Evolutionary conservation across 2,113 vertebrate species (phyloP), one percentile per base, ranked within the genome.

Genomic region (Propithecus coquereli): DNA sequence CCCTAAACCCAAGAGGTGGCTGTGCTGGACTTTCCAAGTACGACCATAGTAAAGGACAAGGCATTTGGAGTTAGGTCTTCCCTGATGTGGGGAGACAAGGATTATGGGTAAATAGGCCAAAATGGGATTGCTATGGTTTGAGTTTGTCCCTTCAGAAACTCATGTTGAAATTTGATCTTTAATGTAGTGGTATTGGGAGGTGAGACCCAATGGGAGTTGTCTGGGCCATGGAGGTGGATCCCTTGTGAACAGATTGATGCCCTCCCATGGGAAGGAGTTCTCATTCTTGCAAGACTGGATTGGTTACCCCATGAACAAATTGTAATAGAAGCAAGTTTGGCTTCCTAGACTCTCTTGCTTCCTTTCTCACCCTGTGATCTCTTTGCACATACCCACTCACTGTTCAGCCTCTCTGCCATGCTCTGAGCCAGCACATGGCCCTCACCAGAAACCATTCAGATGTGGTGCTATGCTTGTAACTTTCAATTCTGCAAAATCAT

Each of bases 1-100:
- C 25, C 16, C 11, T 74, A 47, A 84, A 59, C 77, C 17, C 22
- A 43, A 77, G 22, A 30, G 12, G 9, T 59, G 57, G n/a, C 1
- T 74, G 20, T 63, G 3, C 16, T 25, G 27, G 13, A 77, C 14
- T 79, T 34, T 8, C 0, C 14, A 66, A 61, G 13, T 65, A 13
- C 43, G 6, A 85, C 13, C 30, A 30, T 9, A 45, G 18, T 52
- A 84, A 7, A 70, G 6, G 9, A 40, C 6, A 77, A 89, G 52
- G 1, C 2, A 85, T 32, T 91, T 83, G 91, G 34, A 77, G n/a
- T 61, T 85, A 92, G 23, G 1, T 50, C 45, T 5, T 45, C 5
- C 8, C 14, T 92, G 5, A 92, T 30, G 4, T 9, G 52, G 50
- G 20, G 50, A 79, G 0, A 16, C 1, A 77, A 82, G 2, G 0